Conservation (phyloP, 2,113 vertebrate species). For the Oenanthe oenanthe region DNA sequence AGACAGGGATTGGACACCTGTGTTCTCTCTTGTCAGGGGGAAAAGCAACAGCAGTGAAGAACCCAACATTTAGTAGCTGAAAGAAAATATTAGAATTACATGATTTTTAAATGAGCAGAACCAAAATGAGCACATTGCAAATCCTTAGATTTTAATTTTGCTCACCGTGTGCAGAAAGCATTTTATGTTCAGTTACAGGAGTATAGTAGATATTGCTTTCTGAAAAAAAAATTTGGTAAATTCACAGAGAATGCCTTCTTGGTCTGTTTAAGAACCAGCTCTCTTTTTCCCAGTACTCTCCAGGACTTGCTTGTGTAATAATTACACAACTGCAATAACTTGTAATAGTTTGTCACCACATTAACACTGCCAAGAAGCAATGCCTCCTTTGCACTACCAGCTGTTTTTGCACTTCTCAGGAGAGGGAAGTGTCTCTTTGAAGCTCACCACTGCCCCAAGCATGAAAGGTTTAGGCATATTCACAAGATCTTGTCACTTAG, state of each 20-base stretch:
- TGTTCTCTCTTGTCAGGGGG: background rate
- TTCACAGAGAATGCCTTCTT: background rate
- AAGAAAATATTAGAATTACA: background rate
- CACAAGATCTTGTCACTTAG: background rate
- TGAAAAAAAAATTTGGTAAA: background rate
- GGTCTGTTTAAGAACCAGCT: background rate
- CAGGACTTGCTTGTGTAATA: background rate
- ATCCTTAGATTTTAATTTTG: background rate
- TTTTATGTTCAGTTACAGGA: background rate
- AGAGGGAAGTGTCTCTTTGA: background rate
- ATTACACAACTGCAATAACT: background rate
- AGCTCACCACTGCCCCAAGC: background rate
- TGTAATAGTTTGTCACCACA: background rate
- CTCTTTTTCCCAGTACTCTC: background rate
- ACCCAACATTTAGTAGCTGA: background rate
- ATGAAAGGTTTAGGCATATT: background rate
- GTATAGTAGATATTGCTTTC: background rate
- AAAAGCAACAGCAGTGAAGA: background rate
- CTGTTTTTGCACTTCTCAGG: background rate
- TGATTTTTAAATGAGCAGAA: background rate
- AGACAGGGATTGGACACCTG: background rate
- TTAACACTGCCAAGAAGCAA: background rate
- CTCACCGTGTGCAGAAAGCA: background rate
- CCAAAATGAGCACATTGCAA: background rate
- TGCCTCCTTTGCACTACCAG: fast-evolving